These are phyloP conservation scores for Oryctes rhinoceros DNA, from an alignment of 1,140 invertebrate species.

Conservation along the genomic window DNA sequence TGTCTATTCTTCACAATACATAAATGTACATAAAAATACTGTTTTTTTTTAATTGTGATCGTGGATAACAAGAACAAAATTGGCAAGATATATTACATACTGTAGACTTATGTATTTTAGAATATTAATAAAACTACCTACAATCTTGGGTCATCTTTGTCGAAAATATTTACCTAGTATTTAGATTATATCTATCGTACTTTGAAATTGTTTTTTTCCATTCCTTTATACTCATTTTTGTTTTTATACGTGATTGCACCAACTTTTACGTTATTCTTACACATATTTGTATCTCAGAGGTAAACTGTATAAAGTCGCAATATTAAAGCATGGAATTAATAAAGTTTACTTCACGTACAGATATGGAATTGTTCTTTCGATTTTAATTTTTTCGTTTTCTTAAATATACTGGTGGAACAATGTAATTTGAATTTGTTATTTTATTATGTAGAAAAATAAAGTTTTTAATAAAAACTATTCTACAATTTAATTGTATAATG, in stretches of 20 bases:
- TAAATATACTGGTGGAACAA: neutral
- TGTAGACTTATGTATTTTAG: neutral
- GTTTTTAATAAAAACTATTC: neutral
- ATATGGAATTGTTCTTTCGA: neutral
- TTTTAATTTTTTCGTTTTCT: neutral
- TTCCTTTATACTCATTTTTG: neutral
- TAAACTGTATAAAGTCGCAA: too few species aligned
- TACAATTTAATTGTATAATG: neutral
- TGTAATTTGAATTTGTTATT: neutral
- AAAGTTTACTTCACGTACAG: too few species aligned
- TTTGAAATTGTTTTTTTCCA: neutral
- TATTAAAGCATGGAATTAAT: too few species aligned
- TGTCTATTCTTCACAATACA: neutral
- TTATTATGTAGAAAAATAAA: neutral
- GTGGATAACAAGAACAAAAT: neutral
- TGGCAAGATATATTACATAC: neutral
- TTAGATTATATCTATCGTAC: neutral
- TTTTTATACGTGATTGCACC: neutral
- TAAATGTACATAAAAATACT: neutral
- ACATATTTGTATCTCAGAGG: neutral
- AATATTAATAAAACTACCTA: too few species aligned
- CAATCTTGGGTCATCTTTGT: too few species aligned
- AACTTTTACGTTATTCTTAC: neutral
- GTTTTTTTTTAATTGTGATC: neutral
- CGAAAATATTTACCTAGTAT: neutral